phyloP scores from a whole-genome alignment of 2,888 invertebrate species.

The Cactoblastis cactorum region DNA sequence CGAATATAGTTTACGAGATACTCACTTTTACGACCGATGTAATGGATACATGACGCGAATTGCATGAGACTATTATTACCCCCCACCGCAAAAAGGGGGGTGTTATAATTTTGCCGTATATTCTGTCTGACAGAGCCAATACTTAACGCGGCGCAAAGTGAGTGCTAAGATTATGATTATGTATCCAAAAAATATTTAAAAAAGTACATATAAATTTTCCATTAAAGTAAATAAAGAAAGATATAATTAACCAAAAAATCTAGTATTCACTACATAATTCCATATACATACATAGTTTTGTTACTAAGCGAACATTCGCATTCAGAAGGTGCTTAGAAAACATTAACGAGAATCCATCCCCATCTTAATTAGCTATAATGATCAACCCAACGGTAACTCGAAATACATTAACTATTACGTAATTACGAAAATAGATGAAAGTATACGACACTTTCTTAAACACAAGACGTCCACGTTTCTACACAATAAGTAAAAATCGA shows the following conservation, averaged over 20 bases:
- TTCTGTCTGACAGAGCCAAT: not conserved
- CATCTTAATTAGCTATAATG: not conserved
- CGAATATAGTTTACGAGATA: conserved; percentile 40
- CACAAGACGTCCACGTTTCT: no score
- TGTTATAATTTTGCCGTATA: not conserved
- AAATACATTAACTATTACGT: no score
- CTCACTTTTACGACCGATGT: conserved; percentile 32
- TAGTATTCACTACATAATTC: not conserved
- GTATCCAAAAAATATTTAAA: no score
- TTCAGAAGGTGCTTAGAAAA: not conserved
- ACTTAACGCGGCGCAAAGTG: no score
- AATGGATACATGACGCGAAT: conserved; percentile 26
- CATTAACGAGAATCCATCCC: not conserved
- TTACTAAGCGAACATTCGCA: not conserved
- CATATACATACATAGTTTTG: not conserved
- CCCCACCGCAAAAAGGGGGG: no score
- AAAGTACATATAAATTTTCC: no score
- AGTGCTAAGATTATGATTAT: no score
- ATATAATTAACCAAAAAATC: no score
- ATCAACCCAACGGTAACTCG: not conserved
- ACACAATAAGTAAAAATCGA: no score
- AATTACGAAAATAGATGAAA: no score
- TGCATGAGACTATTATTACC: not conserved
- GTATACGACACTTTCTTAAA: no score
- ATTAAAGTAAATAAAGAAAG: no score